Conservation (phyloP, 92 coral and sea anemone genomes). For the Ricordea florida region DNA sequence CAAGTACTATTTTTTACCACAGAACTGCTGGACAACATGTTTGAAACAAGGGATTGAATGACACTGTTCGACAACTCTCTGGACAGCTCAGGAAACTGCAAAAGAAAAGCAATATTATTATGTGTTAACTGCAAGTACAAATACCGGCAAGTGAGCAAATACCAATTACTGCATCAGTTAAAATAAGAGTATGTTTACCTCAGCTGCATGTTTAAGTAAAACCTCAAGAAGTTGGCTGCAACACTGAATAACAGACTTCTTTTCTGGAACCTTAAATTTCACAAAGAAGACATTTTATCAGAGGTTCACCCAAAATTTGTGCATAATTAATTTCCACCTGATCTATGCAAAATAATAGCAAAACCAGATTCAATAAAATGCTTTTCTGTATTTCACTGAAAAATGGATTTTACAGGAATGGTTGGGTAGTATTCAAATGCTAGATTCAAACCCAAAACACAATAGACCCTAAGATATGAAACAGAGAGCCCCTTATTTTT, state of each 20-base stretch:
- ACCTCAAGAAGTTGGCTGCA: slow-evolving; percentile 52
- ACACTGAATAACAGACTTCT: background rate
- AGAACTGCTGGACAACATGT: slow-evolving; percentile 53
- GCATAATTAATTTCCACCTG: no score
- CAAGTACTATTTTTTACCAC: background rate
- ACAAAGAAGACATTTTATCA: background rate
- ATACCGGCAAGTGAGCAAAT: background rate
- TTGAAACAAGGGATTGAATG: slow-evolving; percentile 54
- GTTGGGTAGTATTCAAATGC: no score
- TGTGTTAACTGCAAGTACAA: background rate
- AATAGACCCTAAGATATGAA: no score
- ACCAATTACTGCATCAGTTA: background rate
- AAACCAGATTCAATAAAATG: background rate
- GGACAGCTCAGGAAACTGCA: slow-evolving; percentile 78
- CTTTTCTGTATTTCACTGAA: background rate
- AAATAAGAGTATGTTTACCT: slow-evolving; percentile 41
- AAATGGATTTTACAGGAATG: no score
- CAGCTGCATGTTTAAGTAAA: slow-evolving; percentile 51
- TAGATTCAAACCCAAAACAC: no score
- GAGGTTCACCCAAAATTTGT: background rate
- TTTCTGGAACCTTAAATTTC: slow-evolving; percentile 10
- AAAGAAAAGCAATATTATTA: background rate
- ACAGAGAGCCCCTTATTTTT: no score
- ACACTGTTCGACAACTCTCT: slow-evolving; percentile 66
- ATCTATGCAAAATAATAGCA: background rate